A percentile compares a stretch with the other conserved stretches of the same genome.
Evolutionary conservation across 1,140 invertebrate species (phyloP).

Genomic region (Drosophila parvula): DNA sequence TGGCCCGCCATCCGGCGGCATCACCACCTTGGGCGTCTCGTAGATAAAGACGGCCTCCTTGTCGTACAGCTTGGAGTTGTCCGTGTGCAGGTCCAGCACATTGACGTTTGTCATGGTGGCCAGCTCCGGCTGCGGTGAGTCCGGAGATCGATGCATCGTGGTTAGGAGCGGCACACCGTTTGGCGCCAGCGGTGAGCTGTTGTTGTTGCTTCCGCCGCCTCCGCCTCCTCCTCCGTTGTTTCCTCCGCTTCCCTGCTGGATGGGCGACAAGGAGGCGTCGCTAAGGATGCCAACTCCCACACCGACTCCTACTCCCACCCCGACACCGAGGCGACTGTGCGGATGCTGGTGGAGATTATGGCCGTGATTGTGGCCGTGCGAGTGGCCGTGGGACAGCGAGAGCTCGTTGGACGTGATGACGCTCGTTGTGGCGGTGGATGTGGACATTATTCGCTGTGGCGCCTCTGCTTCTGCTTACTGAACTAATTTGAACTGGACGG

Average conservation of each 20-base stretch:
- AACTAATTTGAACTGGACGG: constrained; percentile 62
- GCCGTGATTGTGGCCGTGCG: constrained; percentile 50
- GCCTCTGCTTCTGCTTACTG: constrained; percentile 24
- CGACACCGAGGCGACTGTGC: constrained; percentile 52
- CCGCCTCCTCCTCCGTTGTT: constrained; percentile 55
- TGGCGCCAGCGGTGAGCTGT: constrained; percentile 63
- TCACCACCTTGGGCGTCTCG: constrained; percentile 80
- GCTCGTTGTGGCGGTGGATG: constrained; percentile 79
- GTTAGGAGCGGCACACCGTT: constrained; percentile 78
- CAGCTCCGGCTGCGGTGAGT: constrained; percentile 88
- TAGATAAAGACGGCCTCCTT: constrained; percentile 83
- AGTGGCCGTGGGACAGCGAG: constrained; percentile 58
- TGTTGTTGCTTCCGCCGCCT: constrained; percentile 54
- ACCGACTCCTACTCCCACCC: constrained; percentile 52
- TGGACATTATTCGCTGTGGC: constrained; percentile 67
- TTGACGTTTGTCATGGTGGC: constrained; percentile 91
- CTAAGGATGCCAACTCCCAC: constrained; percentile 63
- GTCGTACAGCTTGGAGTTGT: constrained; percentile 81
- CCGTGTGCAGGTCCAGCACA: constrained; percentile 87
- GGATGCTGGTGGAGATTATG: constrained; percentile 52
- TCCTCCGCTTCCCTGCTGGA: constrained; percentile 65
- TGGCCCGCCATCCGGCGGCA: constrained; percentile 55
- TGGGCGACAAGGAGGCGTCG: constrained; percentile 73
- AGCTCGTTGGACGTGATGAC: constrained; percentile 82
- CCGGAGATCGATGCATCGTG: constrained; percentile 84